These are phyloP conservation scores for Menidia menidia DNA, from an alignment of 2,797 vertebrate genomes.

Conservation along the genomic window DNA sequence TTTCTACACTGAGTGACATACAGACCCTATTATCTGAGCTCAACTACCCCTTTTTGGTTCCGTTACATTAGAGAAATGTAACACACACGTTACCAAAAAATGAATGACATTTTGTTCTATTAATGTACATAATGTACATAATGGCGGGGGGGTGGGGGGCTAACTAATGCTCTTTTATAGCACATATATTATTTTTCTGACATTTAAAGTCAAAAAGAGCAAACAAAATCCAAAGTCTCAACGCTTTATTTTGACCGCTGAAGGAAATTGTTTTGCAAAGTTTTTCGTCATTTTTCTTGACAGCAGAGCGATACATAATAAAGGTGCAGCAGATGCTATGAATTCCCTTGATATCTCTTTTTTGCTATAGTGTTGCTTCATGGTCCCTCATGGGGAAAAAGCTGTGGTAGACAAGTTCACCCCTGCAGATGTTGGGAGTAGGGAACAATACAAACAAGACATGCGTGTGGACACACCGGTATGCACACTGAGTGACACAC, in stretches of 20 bases:
- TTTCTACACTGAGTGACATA: constrained; percentile 7
- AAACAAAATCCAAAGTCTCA: constrained; percentile 26
- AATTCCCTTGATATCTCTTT: constrained; percentile 51
- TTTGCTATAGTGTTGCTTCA: constrained; percentile 30
- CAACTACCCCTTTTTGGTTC: constrained; percentile 44
- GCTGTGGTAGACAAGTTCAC: constrained; percentile 43
- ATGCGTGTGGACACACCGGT: constrained; percentile 15
- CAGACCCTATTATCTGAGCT: constrained; percentile 44
- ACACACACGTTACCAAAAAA: constrained; percentile 16
- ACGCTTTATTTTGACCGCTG: constrained; percentile 34
- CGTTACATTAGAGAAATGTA: constrained; percentile 45
- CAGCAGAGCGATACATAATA: constrained; percentile 47
- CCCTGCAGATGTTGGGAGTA: constrained; percentile 46
- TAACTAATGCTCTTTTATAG: constrained; percentile 7
- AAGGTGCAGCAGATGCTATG: constrained; percentile 44
- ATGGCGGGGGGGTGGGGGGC: too few species aligned
- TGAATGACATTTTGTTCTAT: constrained; percentile 4
- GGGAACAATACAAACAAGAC: constrained; percentile 37
- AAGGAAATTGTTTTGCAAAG: constrained; percentile 49
- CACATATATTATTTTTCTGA: constrained; percentile 21
- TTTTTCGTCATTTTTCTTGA: constrained; percentile 29
- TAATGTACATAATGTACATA: background rate
- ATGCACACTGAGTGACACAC: constrained; percentile 8
- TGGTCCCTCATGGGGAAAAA: constrained; percentile 42
- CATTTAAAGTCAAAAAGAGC: background rate